Evolutionary conservation across 2,113 vertebrate genomes (phyloP).

Genomic region (Nestor notabilis): DNA sequence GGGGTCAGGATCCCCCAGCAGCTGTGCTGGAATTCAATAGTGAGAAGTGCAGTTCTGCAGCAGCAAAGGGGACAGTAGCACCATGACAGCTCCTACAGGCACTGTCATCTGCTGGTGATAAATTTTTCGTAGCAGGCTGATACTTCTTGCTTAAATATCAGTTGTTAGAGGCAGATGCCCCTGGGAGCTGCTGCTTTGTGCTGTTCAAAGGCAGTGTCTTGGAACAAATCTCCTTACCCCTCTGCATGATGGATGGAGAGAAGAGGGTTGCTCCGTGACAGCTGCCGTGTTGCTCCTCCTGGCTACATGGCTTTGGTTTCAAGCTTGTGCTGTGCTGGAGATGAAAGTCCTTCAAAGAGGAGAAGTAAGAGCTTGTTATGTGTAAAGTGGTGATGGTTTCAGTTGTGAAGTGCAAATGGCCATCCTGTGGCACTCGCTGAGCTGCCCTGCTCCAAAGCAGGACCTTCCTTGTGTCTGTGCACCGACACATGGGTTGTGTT

Average conservation of each 20-base stretch:
- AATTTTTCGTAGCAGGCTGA: not conserved
- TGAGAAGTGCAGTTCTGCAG: not conserved
- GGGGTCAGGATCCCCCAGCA: not conserved
- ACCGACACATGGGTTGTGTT: fast-evolving
- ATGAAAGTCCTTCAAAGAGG: not conserved
- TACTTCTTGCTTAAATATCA: not conserved
- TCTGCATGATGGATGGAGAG: not conserved
- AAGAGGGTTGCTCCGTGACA: not conserved
- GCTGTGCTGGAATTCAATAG: not conserved
- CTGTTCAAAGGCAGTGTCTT: not conserved
- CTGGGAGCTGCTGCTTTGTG: not conserved
- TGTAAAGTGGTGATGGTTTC: not conserved
- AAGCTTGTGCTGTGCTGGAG: not conserved
- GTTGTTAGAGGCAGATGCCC: not conserved
- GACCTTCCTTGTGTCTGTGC: not conserved
- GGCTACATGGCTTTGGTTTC: not conserved
- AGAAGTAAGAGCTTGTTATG: fast-evolving
- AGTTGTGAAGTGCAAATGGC: fast-evolving
- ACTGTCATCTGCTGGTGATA: not conserved
- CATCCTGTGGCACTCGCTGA: not conserved
- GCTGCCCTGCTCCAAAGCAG: not conserved
- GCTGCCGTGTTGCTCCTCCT: not conserved
- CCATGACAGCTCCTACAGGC: not conserved
- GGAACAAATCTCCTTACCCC: not conserved
- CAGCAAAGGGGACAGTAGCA: not conserved